phyloP scores from a whole-genome alignment of 2,888 invertebrate species.

The Tortricodes alternella region DNA sequence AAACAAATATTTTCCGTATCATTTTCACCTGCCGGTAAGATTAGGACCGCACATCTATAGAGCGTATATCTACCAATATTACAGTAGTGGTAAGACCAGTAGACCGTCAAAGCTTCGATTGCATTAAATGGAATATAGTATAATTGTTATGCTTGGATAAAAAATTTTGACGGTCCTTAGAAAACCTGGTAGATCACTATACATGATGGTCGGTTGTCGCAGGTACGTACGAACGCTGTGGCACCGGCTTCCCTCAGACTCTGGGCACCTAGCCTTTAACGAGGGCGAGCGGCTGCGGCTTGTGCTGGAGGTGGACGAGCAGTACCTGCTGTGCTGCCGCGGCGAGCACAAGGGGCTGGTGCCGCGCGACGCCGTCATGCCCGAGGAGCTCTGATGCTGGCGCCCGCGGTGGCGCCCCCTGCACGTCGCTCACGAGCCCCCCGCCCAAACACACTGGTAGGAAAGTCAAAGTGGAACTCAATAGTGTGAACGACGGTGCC shows the following conservation, averaged over 20 bases:
- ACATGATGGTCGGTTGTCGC: too few relatives aligned
- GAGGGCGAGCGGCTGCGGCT: constrained; percentile 89
- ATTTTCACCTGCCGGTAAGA: too few relatives aligned
- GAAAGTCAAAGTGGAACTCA: neutral
- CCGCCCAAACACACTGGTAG: constrained; percentile 2
- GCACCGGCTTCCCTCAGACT: constrained; percentile 89
- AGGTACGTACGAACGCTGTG: constrained; percentile 88
- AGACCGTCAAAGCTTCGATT: too few relatives aligned
- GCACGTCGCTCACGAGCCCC: constrained; percentile 32
- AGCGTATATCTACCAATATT: too few relatives aligned
- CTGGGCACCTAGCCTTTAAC: constrained; percentile 89
- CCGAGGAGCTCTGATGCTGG: constrained; percentile 79
- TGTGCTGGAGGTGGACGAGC: constrained; percentile 89
- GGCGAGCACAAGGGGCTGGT: constrained; percentile 90
- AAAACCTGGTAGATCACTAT: too few relatives aligned
- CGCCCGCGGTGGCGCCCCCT: constrained; percentile 72
- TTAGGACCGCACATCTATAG: too few relatives aligned
- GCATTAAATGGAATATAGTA: too few relatives aligned
- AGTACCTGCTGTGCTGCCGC: constrained; percentile 88
- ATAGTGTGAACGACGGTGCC: too few relatives aligned
- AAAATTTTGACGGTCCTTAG: too few relatives aligned
- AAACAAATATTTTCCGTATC: too few relatives aligned
- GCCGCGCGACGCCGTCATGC: constrained; percentile 86
- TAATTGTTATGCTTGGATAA: too few relatives aligned
- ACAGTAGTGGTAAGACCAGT: too few relatives aligned